Evolutionary conservation across 2,888 invertebrate species (phyloP).

Genomic region (Esperia sulphurella): DNA sequence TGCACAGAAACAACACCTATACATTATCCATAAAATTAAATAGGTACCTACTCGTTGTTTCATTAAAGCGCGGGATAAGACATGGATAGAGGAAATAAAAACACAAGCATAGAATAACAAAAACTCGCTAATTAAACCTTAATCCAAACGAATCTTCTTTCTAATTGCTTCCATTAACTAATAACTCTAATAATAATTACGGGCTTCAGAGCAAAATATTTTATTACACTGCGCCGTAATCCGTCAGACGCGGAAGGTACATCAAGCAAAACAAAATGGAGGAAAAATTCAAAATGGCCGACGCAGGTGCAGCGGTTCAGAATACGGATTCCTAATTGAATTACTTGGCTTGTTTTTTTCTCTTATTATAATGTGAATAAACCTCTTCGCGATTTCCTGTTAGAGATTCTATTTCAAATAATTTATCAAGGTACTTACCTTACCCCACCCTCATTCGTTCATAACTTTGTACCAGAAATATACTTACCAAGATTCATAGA

Average conservation of each 20-base stretch:
- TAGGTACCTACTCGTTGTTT: no score
- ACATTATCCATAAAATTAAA: no score
- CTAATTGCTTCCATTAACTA: slow-evolving; percentile 67
- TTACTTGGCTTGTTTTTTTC: slow-evolving; percentile 17
- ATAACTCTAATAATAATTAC: slow-evolving; percentile 64
- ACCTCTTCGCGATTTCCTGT: no score
- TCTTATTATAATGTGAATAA: not conserved
- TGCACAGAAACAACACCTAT: no score
- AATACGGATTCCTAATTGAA: slow-evolving; percentile 37
- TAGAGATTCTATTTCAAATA: no score
- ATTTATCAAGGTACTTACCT: no score
- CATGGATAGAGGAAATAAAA: slow-evolving; percentile 15
- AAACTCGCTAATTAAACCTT: slow-evolving; percentile 57
- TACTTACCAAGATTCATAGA: no score
- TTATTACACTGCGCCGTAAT: slow-evolving; percentile 63
- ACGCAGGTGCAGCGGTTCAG: slow-evolving; percentile 51
- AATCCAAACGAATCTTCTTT: slow-evolving; percentile 52
- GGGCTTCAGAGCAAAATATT: slow-evolving; percentile 55
- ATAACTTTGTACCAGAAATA: no score
- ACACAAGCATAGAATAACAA: slow-evolving; percentile 34
- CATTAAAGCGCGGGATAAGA: not conserved
- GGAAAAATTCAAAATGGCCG: slow-evolving; percentile 47
- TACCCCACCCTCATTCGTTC: no score
- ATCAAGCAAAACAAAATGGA: slow-evolving; percentile 35
- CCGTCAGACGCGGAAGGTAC: slow-evolving; percentile 50